Evolutionary conservation across 1,140 invertebrate species (phyloP).

Genomic region (Platyscapa corneri): DNA sequence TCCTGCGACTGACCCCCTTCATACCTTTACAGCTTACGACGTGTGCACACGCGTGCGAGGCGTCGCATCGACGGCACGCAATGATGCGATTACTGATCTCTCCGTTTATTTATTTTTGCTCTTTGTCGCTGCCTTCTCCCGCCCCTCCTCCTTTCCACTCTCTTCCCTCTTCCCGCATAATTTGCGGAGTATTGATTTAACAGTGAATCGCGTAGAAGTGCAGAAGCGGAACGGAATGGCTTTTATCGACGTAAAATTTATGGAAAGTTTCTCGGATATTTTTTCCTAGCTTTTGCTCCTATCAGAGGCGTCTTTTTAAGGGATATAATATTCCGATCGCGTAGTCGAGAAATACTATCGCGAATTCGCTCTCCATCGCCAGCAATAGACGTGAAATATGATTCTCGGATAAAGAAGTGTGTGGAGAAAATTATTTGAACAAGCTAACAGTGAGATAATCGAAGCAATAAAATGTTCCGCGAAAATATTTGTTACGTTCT

Average conservation of each 20-base stretch:
- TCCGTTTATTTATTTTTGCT: slow-evolving; percentile 30
- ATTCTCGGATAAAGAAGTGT: too few relatives aligned
- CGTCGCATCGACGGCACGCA: background rate
- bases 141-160: background rate
- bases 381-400: too few relatives aligned
- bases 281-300: background rate
- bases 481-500: background rate
- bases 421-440: background rate
- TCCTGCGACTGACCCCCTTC: background rate
- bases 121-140: background rate
- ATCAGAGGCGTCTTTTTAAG: background rate
- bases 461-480: background rate
- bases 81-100: slow-evolving; percentile 25
- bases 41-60: background rate
- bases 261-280: background rate
- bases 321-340: background rate
- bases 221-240: background rate
- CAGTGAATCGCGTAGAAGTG: slow-evolving; percentile 63
- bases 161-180: too few relatives aligned
- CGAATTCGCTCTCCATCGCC: background rate
- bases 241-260: slow-evolving; percentile 10
- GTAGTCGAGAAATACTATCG: background rate
- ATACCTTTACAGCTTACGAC: background rate
- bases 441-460: background rate
- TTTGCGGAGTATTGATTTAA: slow-evolving; percentile 62